A percentile compares a stretch with the other conserved stretches of the same genome.
Conservation (phyloP, 2,113 vertebrate genomes). For the Sciurus niger region DNA sequence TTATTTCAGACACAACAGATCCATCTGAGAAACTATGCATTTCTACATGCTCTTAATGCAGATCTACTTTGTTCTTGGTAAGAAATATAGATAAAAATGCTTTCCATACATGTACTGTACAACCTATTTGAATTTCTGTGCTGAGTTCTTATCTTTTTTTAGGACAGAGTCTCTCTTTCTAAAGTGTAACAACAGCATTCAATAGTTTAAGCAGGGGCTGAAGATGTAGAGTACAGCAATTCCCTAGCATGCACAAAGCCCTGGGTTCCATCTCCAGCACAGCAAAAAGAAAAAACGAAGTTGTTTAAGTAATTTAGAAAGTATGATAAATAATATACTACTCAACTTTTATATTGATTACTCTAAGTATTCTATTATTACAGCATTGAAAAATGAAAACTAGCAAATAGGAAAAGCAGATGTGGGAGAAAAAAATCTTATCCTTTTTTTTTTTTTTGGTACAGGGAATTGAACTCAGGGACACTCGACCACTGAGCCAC, state of each 20-base stretch:
- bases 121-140: not conserved
- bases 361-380: not conserved
- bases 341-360: constrained; percentile 7
- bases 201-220: not conserved
- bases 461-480: too few relatives aligned
- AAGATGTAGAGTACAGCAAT: not conserved
- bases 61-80: not conserved
- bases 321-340: not conserved
- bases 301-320: not conserved
- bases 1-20: not conserved
- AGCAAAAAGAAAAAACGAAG: not conserved
- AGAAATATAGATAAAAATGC: not conserved
- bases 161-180: not conserved
- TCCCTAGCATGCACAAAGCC: not conserved
- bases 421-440: not conserved
- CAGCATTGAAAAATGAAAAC: not conserved
- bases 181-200: not conserved
- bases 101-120: not conserved
- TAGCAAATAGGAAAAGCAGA: not conserved
- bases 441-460: not conserved
- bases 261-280: not conserved
- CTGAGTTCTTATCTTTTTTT: not conserved
- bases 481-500: too few relatives aligned
- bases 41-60: constrained; percentile 31
- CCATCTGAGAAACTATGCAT: not conserved